Evolutionary conservation across 30 jellyfish, hydroid and myxozoan genomes (phyloP), one percentile per base, ranked within the genome.

Genomic region (Mastigias papua): DNA sequence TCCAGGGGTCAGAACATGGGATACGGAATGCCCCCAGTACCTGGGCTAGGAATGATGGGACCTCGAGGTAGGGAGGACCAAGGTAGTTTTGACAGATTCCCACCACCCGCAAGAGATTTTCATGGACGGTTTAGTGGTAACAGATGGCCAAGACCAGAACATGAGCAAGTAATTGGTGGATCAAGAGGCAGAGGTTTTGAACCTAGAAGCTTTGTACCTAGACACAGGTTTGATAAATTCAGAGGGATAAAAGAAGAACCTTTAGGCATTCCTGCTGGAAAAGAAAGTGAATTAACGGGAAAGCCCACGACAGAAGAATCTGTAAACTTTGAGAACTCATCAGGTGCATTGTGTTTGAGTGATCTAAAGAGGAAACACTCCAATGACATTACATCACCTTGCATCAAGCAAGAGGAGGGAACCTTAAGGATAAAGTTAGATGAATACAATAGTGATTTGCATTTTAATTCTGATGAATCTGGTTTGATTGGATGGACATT

Each of bases 381-480:
- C 17, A 21, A 51, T 13, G 67, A 21, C 17, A 21, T 23, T 4
- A 21, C 2, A 10, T 10, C 27, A 31, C 28, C 1, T 21, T 2
- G 5, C 1, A 61, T 26, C 7, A 69, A 26, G 34, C 27, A 73
- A 26, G 61, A 87, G 22, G 86, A 57, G 17, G 88, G 80, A 28
- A 33, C 76, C 26, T 84, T 27, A 9, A 65, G 37, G 9, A 61
- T 93, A 16, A 68, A 64, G 21, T 50, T 94, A 10, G 98, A 94
- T 73, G 73, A 49, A 1, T 94, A 94, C 83, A 84, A 84, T 78
- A 28, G 97, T 66, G 98, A 94, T 68, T 84, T 94, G 32, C 97
- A 94, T 58, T 48, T 90, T 64, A 76, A 81, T 27, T 34, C 83
- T 54, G 93, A 81, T 57, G 94, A 78, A 21, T 32, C 86, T 48